Base-by-base conservation (phyloP, 2,888 invertebrate genomes). In the Leucoptera coffeella region DNA sequence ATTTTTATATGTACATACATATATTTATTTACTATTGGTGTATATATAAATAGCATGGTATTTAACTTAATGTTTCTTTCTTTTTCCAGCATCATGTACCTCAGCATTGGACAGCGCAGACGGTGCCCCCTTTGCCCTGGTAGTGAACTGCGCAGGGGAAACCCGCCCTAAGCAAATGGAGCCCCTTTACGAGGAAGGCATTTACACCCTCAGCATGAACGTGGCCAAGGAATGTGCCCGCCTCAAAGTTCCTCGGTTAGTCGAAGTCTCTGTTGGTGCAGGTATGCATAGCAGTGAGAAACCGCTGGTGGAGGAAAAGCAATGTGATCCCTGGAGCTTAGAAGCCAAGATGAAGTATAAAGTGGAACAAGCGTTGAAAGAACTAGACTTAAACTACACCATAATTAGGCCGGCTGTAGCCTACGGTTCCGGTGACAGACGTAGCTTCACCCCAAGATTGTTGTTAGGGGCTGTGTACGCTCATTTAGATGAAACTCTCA, bases 71-170 rank as follows among this genome's bases (percentile, higher is more conserved):
- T n/a, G n/a, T n/a, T n/a, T n/a, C n/a, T n/a, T n/a, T n/a, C n/a
- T 9, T 7, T 9, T 17, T 17, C 8, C 53, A 91, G 91, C 75
- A 38, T 89, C 90, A 41, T 90, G 89, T 47, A 80, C 84, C 40
- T 75, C 77, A 44, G 89, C 85, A 1, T 82, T 91, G 43, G 71
- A 74, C 29, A 67, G 76, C 2, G 73, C 75, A 32, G 74, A 77
- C 26, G 74, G 73, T 1, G 56, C 54, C 3, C 50, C 51, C 1
- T 88, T 87, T 80, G 82, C 83, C 42, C 78, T 81, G 48, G 88
- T 89, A 24, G 80, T 90, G 32, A 94, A 94, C 62, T 87, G 92
- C 51, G 93, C 93, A 2, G 89, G 87, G 2, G 94, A 94, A 62
- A 93, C 92, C 3, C 85, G 91, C 49, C 78, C 80, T 29, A 87